A percentile compares a stretch with the other conserved stretches of the same genome.
phyloP scores from a whole-genome alignment of 1,140 invertebrate genomes.

The Ceratoteleas bidentatus region DNA sequence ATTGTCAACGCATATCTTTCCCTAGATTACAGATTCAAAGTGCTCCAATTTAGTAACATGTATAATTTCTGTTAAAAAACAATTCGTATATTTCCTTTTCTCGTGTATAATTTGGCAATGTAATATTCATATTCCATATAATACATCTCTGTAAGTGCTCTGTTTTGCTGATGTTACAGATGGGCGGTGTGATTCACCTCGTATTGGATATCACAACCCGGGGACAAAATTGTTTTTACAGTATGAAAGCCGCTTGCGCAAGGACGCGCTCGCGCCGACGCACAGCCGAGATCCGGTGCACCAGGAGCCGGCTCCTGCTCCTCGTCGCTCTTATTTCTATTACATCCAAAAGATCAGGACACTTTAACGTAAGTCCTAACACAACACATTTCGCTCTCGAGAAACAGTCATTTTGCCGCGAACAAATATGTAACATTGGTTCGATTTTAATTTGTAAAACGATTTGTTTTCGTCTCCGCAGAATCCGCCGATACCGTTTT shows the following conservation, averaged over 20 bases:
- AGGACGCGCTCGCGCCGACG: conserved; percentile 72
- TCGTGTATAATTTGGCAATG: background rate
- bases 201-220: conserved; percentile 55
- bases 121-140: background rate
- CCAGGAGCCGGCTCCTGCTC: conserved; percentile 72
- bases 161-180: conserved; percentile 35
- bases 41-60: too few relatives aligned
- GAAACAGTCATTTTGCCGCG: conserved; percentile 6
- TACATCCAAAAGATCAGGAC: conserved; percentile 59
- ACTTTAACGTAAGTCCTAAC: conserved; percentile 59
- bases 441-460: background rate
- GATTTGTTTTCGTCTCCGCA: background rate
- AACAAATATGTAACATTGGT: conserved; percentile 1
- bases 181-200: conserved; percentile 54
- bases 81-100: too few relatives aligned
- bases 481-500: background rate
- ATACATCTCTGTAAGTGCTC: conserved; percentile 6
- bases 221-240: conserved; percentile 70
- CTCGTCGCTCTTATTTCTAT: conserved; percentile 66
- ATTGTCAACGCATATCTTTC: too few relatives aligned
- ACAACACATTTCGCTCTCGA: conserved; percentile 47
- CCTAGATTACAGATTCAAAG: too few relatives aligned
- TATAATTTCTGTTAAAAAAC: too few relatives aligned
- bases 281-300: conserved; percentile 65
- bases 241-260: conserved; percentile 68